Percentiles rank a stretch among this genome's conserved stretches.
phyloP scores from a whole-genome alignment of 1,140 invertebrate species.

The Galleria mellonella region DNA sequence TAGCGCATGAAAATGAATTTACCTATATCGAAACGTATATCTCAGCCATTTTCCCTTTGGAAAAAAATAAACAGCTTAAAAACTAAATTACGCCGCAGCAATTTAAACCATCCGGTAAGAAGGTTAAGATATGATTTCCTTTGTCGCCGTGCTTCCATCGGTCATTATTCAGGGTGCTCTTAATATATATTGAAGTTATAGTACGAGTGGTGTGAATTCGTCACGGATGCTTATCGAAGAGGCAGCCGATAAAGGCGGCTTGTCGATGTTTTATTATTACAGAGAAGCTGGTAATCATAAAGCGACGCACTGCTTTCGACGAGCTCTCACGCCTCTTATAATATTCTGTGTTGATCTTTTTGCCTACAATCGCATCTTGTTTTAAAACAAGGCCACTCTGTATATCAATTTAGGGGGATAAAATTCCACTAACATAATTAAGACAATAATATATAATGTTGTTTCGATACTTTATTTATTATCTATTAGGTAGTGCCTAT shows the following conservation, averaged over 20 bases:
- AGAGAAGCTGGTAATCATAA: conserved; percentile 51
- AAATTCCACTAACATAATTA: no score
- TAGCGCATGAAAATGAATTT: conserved; percentile 60
- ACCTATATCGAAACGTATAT: conserved; percentile 64
- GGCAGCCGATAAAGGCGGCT: conserved; percentile 62
- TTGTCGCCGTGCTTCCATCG: conserved; percentile 2
- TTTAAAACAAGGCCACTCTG: no score
- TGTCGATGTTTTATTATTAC: conserved; percentile 70
- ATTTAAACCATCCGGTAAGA: conserved; percentile 2
- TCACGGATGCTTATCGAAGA: conserved; percentile 71
- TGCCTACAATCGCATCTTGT: background rate
- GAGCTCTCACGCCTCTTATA: conserved; percentile 42
- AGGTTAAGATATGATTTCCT: conserved; percentile 7
- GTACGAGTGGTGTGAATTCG: conserved; percentile 61
- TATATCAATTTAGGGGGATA: no score
- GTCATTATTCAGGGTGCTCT: conserved; percentile 6
- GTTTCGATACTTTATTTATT: no score
- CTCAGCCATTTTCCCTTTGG: conserved; percentile 39
- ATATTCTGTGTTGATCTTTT: conserved; percentile 37
- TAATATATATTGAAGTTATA: conserved; percentile 25
- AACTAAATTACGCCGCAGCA: conserved; percentile 1
- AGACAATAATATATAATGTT: no score
- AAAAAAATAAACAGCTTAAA: conserved; percentile 11
- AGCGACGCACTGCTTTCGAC: conserved; percentile 45
- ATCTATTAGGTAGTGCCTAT: no score